Evolutionary conservation across 2,888 invertebrate genomes (phyloP), one percentile per base, ranked within the genome.

Genomic region (Phragmatobia fuliginosa): DNA sequence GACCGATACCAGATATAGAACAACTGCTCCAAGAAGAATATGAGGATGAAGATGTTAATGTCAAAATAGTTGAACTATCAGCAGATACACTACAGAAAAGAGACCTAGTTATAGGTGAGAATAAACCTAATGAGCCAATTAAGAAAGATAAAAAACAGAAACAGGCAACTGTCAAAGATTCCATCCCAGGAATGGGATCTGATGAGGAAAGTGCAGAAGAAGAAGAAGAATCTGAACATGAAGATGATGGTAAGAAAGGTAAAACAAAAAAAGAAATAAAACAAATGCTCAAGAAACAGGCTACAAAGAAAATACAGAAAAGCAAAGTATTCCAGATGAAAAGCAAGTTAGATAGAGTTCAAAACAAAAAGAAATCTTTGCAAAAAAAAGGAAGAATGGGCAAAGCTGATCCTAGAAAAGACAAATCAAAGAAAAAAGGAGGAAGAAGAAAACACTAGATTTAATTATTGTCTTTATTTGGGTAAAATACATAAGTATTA

Each of bases 281-380:
- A 83, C 96, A 95, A 81, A 92, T 96, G 74, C 94, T 97, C 14
- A 97, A 97, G 83, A 96, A 96, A 76, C 96, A 97, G 87, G 97
- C 97, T 0, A 95, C 97, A 0, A 97, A 97, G 82, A 96, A 96
- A 86, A 95, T 98, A 25, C 96, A 97, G 84, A 97, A 97, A 78
- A 98, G 97, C 85, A 97, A 97, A 95, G 96, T 96, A 0, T 98
- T 97, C 83, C 97, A 97, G 92, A 96, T 96, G 91, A 97, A 98
- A 85, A 97, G 96, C 80, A 97, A 96, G 87, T 84, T 97, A 36
- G 97, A 97, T 73, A 96, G 96, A 76, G 92, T 95, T 65, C 96
- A 96, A 78, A 97, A 97, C 85, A 97, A 96, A 81, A 97, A 97
- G 88, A 96, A 96, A 85, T 95, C 96, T 0, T 87, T 87, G 52